These are phyloP conservation scores for Diadegma fenestrale DNA, from an alignment of 2,888 invertebrate genomes.

Conservation along the genomic window DNA sequence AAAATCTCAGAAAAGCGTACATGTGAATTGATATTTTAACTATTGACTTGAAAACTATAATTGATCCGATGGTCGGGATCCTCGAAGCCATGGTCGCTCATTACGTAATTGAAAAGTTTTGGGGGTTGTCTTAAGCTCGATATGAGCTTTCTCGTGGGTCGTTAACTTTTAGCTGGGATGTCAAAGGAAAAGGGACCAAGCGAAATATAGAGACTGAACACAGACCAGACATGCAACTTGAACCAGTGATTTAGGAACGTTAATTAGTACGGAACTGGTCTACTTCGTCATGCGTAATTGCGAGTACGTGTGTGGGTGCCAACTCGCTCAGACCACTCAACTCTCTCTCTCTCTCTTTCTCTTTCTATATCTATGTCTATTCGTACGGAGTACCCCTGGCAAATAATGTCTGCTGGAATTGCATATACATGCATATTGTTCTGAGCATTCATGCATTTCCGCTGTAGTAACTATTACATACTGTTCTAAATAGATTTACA, in stretches of 20 bases:
- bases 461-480: constrained; percentile 19
- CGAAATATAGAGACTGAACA: constrained; percentile 29
- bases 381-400: constrained; percentile 8
- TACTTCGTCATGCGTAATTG: constrained; percentile 77
- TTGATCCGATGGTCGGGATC: not conserved
- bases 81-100: not conserved
- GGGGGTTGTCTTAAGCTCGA: not conserved
- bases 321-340: constrained; percentile 23
- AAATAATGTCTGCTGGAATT: constrained; percentile 30
- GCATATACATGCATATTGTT: constrained; percentile 46
- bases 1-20: not conserved
- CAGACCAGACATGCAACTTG: constrained; percentile 59
- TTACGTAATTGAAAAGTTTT: not conserved
- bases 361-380: not conserved
- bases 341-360: not conserved
- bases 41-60: not conserved
- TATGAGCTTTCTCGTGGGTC: constrained; percentile 41
- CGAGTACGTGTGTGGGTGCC: constrained; percentile 62
- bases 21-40: not conserved
- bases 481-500: constrained; percentile 52
- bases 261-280: constrained; percentile 77
- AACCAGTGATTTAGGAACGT: constrained; percentile 70
- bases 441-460: constrained; percentile 5
- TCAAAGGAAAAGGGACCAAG: constrained; percentile 46
- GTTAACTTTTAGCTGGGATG: constrained; percentile 56